These are phyloP conservation scores for Branchinecta lindahli DNA, from an alignment of 1,140 invertebrate genomes.

Conservation along the genomic window DNA sequence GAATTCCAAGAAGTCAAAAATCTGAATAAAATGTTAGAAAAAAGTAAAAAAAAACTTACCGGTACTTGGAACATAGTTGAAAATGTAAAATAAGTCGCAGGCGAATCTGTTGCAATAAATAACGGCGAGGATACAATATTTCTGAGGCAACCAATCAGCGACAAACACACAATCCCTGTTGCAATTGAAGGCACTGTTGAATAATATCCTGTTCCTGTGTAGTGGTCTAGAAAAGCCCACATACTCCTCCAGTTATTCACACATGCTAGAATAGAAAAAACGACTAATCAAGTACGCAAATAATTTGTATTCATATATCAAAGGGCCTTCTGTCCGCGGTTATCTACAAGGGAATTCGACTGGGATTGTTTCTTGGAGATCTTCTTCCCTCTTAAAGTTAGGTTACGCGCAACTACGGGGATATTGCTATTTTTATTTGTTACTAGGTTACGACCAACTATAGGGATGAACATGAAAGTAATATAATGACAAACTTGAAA, in stretches of 20 bases:
- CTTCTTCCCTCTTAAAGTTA: too few species aligned
- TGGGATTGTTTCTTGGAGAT: too few species aligned
- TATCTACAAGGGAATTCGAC: too few species aligned
- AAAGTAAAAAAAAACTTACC: conserved; percentile 37
- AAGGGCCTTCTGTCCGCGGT: too few species aligned
- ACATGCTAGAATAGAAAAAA: conserved; percentile 31
- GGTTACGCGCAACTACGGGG: too few species aligned
- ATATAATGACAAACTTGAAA: too few species aligned
- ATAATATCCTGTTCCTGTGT: conserved; percentile 42
- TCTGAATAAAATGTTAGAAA: neutral
- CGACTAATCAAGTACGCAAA: neutral
- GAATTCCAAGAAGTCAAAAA: neutral
- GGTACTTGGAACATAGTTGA: conserved; percentile 59
- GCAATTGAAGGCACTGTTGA: conserved; percentile 40
- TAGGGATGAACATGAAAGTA: too few species aligned
- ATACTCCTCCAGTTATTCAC: conserved; percentile 69
- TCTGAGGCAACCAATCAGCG: conserved; percentile 46
- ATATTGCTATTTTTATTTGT: too few species aligned
- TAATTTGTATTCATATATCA: too few species aligned
- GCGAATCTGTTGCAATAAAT: conserved; percentile 50
- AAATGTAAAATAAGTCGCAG: conserved; percentile 58
- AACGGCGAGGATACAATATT: conserved; percentile 69
- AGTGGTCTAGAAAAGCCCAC: conserved; percentile 55
- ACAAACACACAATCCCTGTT: conserved; percentile 45
- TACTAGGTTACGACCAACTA: too few species aligned